Evolutionary conservation across 2,888 invertebrate species (phyloP), one percentile per base, ranked within the genome.

Genomic region (Galeopsomyia nigrocyanea): DNA sequence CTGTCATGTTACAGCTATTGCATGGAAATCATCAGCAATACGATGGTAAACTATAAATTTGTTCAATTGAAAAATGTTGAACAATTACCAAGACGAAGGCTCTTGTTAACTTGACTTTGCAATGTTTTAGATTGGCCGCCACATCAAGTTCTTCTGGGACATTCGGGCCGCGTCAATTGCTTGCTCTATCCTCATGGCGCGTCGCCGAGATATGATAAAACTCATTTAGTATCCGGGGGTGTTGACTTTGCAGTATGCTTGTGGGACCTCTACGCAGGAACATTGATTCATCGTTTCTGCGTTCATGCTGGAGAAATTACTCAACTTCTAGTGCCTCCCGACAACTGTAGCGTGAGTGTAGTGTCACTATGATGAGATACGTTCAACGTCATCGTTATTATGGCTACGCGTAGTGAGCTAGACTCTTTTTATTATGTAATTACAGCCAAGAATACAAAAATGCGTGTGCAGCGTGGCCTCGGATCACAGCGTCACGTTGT

Each of bases 281-380:
- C 92, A 1, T 87, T 98, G 51, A 88, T 99, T 68, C 97, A 99
- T 84, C 91, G 97, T 5, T 99, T 99, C 88, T 97, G 97, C 82
- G 98, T 98, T 0, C 99, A 99, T 86, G 99, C 98, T 0, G 99
- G 99, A 0, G 98, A 98, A 88, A 95, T 99, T 16, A 94, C 95
- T 0, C 97, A 98, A 86, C 89, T 99, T 2, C 88, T 98, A 66
- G 96, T 99, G 6, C 98, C 99, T 17, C 99, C 99, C 0, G 93
- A 94, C 76, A 95, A 94, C 77, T 95, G 95, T 82, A 95, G 93
- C 84, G 93, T 94, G 86, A 89, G 92, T 89, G 39, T 10, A 39
- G 5, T 39, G 39, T 26, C 10, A 39, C 31, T 39, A 10, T 39
- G 39, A 39, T 26, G 5, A 26, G 5, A 31, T 31, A 39, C 13